phyloP scores from a whole-genome alignment of 2,888 invertebrate species.

The Sisyra terminalis region DNA sequence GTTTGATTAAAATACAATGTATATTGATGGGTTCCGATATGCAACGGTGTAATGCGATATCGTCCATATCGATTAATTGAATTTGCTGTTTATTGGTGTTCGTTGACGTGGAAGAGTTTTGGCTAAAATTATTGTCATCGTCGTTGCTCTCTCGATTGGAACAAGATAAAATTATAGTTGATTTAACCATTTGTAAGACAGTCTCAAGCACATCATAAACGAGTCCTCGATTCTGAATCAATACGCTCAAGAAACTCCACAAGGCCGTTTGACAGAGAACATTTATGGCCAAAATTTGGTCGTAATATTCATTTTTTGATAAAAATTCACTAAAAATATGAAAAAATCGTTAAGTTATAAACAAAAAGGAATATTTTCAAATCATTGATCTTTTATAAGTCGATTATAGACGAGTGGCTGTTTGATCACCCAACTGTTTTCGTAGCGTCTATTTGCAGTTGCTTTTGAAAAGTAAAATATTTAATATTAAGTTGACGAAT shows the following conservation, averaged over 20 bases:
- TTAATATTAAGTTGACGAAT: too few species aligned
- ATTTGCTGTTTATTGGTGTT: too few species aligned
- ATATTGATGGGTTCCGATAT: conserved; percentile 11
- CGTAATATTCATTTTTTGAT: conserved; percentile 41
- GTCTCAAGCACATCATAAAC: conserved; percentile 37
- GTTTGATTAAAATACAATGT: conserved; percentile 11
- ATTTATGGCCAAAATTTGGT: conserved; percentile 43
- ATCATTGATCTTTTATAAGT: too few species aligned
- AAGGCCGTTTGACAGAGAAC: conserved; percentile 44
- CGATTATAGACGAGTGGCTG: too few species aligned
- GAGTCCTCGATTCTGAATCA: conserved; percentile 35
- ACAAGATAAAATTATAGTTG: conserved; percentile 16
- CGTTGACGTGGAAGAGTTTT: conserved; percentile 17
- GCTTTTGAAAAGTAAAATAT: too few species aligned
- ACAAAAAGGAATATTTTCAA: neutral
- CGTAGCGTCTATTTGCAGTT: too few species aligned
- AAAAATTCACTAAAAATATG: conserved; percentile 33
- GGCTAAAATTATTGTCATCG: conserved; percentile 15
- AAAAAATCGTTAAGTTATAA: conserved; percentile 3
- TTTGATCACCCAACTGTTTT: too few species aligned
- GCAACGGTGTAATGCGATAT: conserved; percentile 10
- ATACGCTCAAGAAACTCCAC: conserved; percentile 34
- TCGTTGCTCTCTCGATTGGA: conserved; percentile 15
- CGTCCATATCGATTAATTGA: conserved; percentile 7
- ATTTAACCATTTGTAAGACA: conserved; percentile 31